Conservation (phyloP, 1,140 invertebrate species). For the Drosophila repletoides region DNA sequence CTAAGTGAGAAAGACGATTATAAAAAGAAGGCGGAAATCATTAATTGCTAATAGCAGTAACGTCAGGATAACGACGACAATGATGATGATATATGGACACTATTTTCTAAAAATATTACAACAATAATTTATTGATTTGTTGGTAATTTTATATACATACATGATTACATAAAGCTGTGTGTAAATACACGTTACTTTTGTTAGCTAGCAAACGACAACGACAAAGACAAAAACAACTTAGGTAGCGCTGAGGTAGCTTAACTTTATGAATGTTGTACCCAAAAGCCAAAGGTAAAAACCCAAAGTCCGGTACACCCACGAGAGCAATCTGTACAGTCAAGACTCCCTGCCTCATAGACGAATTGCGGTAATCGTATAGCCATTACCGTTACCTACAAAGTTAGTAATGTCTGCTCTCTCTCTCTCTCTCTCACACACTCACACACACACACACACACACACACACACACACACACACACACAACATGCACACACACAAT, state of each 20-base stretch:
- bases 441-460: conserved; percentile 14
- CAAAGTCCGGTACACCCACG: conserved; percentile 53
- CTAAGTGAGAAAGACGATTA: conserved; percentile 47
- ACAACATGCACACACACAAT: conserved; percentile 25
- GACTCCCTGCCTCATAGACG: conserved; percentile 46
- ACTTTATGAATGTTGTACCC: conserved; percentile 77
- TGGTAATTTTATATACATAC: conserved; percentile 72
- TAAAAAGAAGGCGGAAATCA: conserved; percentile 14
- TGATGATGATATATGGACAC: conserved; percentile 74
- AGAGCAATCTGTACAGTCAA: conserved; percentile 65
- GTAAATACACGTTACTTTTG: conserved; percentile 63
- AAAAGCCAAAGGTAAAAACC: conserved; percentile 57
- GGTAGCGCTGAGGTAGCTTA: conserved; percentile 74
- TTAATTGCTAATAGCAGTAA: conserved; percentile 17
- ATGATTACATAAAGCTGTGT: conserved; percentile 38
- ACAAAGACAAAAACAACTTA: conserved; percentile 77
- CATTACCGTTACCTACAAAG: conserved; percentile 51
- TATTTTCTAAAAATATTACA: conserved; percentile 80
- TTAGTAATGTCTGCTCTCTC: conserved; percentile 66
- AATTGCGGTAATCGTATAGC: neutral
- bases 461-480: conserved; percentile 27
- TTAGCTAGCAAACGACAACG: conserved; percentile 78
- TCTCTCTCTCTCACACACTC: conserved; percentile 25
- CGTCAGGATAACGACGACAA: conserved; percentile 21
- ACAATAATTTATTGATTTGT: conserved; percentile 79